Percentiles rank a stretch among this genome's conserved stretches.
Conservation (phyloP, 2,113 vertebrate species). For the Rhynchopsitta pachyrhyncha region DNA sequence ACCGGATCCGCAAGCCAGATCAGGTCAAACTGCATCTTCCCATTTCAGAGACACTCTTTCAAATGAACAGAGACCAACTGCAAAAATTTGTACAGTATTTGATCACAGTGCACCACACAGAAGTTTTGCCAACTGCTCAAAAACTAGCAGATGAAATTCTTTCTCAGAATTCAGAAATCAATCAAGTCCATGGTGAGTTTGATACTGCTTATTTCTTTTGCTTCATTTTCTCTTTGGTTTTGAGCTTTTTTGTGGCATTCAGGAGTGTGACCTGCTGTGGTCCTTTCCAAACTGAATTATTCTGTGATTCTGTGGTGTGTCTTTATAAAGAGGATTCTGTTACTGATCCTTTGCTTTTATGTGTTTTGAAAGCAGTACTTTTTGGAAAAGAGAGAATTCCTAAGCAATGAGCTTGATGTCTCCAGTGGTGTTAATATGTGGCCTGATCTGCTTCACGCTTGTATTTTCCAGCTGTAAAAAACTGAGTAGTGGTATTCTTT, state of each 20-base stretch:
- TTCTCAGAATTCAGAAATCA: constrained; percentile 98
- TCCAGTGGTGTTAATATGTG: not conserved
- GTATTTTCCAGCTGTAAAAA: not conserved
- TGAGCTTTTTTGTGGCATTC: not conserved
- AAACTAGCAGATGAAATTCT: constrained; percentile 98
- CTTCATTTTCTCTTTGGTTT: not conserved
- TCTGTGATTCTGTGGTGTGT: not conserved
- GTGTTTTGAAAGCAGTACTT: not conserved
- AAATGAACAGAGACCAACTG: constrained; percentile 98
- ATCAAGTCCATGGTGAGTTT: constrained; percentile 97
- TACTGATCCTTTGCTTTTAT: not conserved
- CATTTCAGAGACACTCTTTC: constrained; percentile 98
- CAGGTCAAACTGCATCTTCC: constrained; percentile 99
- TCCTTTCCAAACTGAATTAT: not conserved
- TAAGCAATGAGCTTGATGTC: not conserved
- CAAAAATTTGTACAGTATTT: constrained; percentile 99
- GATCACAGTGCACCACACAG: constrained; percentile 97
- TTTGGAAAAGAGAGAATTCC: not conserved
- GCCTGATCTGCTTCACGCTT: not conserved
- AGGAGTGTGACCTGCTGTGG: not conserved
- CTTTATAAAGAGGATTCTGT: not conserved
- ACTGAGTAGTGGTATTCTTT: not conserved
- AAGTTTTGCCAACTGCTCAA: constrained; percentile 97
- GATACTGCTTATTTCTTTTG: not conserved
- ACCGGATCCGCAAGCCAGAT: constrained; percentile 96